Conservation (phyloP, 1,140 invertebrate species). For the Streblospio benedicti region DNA sequence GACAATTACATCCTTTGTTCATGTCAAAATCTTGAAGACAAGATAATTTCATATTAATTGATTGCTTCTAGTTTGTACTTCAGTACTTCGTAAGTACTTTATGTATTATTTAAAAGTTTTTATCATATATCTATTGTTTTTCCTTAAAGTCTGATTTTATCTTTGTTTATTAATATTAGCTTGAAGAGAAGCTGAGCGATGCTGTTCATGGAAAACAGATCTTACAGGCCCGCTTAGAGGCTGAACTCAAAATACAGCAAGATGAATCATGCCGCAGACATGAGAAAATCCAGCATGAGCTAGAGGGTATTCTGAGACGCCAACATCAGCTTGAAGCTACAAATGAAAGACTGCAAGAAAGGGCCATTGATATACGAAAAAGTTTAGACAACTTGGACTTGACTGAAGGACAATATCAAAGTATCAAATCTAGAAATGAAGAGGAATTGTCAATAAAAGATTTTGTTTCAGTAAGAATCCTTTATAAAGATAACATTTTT, state of each 20-base stretch:
- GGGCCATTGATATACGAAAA: slow-evolving; percentile 38
- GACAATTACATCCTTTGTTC: too few species aligned
- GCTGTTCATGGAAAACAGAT: slow-evolving; percentile 44
- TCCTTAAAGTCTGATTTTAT: too few species aligned
- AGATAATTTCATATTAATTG: too few species aligned
- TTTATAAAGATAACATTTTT: neutral
- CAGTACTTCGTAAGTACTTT: too few species aligned
- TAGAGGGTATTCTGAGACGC: slow-evolving; percentile 36
- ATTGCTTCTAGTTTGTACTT: too few species aligned
- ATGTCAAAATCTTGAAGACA: too few species aligned
- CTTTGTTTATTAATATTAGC: slow-evolving; percentile 19
- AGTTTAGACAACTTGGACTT: slow-evolving; percentile 36
- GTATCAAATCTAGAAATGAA: slow-evolving; percentile 31
- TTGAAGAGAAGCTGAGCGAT: slow-evolving; percentile 46
- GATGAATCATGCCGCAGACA: slow-evolving; percentile 40
- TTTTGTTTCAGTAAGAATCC: slow-evolving; percentile 44
- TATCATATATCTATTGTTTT: too few species aligned
- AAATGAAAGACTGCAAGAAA: slow-evolving; percentile 43
- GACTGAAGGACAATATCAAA: slow-evolving; percentile 41
- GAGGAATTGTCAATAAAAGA: slow-evolving; percentile 42
- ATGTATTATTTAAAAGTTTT: too few species aligned
- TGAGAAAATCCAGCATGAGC: slow-evolving; percentile 37
- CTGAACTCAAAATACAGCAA: slow-evolving; percentile 40
- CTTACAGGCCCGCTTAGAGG: slow-evolving; percentile 39
- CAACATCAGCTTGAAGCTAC: slow-evolving; percentile 43